Conservation (phyloP, 2,113 vertebrate genomes). For the Shinisaurus crocodilurus region DNA sequence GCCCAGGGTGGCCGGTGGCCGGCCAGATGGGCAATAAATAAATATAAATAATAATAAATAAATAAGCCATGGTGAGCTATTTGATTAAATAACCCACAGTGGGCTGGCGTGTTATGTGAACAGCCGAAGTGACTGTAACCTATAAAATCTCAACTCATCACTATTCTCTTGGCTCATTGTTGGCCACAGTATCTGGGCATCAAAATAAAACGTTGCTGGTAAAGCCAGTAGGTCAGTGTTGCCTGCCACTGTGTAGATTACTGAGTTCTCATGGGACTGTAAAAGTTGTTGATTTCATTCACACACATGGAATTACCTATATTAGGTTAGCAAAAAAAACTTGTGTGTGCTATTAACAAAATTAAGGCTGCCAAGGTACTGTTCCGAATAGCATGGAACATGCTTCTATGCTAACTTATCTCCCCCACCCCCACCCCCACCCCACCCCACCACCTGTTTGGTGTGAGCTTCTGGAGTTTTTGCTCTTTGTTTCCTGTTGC, state of each 20-base stretch:
- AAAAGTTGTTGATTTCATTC: conserved; percentile 11
- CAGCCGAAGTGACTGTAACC: neutral
- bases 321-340: neutral
- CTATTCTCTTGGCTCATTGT: neutral
- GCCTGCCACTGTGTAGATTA: neutral
- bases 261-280: neutral
- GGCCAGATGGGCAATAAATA: too few relatives aligned
- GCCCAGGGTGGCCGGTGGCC: too few relatives aligned
- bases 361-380: neutral
- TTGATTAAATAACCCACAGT: too few relatives aligned
- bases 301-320: neutral
- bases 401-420: neutral
- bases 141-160: neutral
- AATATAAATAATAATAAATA: too few relatives aligned
- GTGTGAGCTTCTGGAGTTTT: neutral
- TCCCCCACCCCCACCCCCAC: rapidly evolving
- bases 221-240: neutral
- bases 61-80: too few relatives aligned
- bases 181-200: neutral
- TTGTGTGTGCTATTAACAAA: neutral
- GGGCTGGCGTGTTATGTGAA: too few relatives aligned
- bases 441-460: neutral
- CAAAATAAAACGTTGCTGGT: neutral
- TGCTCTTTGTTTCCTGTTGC: conserved; percentile 45
- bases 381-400: neutral